phyloP scores from a whole-genome alignment of 2,797 vertebrate species.

The Odontamblyopus lacepedii region DNA sequence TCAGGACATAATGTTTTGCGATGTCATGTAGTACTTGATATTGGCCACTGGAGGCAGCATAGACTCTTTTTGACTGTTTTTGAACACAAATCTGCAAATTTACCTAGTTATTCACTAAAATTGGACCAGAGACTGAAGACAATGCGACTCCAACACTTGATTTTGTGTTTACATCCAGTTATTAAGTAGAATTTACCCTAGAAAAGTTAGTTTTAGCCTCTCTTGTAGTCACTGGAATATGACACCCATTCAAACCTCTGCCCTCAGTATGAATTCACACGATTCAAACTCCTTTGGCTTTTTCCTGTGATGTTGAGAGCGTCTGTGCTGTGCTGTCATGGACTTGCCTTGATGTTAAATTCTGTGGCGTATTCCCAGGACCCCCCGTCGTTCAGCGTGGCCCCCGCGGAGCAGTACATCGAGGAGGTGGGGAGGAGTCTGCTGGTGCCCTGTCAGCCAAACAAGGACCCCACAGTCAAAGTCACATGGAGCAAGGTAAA shows the following conservation, averaged over 20 bases:
- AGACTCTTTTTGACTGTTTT: too few relatives aligned
- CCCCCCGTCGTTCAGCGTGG: slow-evolving; percentile 83
- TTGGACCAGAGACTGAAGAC: too few relatives aligned
- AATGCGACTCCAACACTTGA: too few relatives aligned
- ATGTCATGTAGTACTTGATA: too few relatives aligned
- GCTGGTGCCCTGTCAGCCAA: slow-evolving; percentile 83
- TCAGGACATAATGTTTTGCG: too few relatives aligned
- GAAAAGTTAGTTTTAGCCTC: neutral
- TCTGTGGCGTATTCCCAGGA: slow-evolving; percentile 76
- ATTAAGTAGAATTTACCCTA: neutral
- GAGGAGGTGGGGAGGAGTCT: slow-evolving; percentile 84
- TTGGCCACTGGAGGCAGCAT: too few relatives aligned
- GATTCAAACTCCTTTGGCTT: neutral
- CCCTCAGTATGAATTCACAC: neutral
- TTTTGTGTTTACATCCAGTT: neutral
- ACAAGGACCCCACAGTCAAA: slow-evolving; percentile 72
- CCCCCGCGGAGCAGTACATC: slow-evolving; percentile 85
- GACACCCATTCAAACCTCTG: slow-evolving; percentile 32
- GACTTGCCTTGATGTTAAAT: slow-evolving; percentile 41
- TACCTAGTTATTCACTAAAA: too few relatives aligned
- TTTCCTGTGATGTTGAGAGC: slow-evolving; percentile 11
- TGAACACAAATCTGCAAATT: too few relatives aligned
- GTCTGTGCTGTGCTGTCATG: slow-evolving; percentile 21
- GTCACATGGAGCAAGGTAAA: slow-evolving; percentile 89
- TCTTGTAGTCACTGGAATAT: too few relatives aligned